Percentiles rank a stretch among this genome's conserved stretches.
phyloP scores from a whole-genome alignment of 2,797 vertebrate species.

The Petrocephalus schoutedeni region DNA sequence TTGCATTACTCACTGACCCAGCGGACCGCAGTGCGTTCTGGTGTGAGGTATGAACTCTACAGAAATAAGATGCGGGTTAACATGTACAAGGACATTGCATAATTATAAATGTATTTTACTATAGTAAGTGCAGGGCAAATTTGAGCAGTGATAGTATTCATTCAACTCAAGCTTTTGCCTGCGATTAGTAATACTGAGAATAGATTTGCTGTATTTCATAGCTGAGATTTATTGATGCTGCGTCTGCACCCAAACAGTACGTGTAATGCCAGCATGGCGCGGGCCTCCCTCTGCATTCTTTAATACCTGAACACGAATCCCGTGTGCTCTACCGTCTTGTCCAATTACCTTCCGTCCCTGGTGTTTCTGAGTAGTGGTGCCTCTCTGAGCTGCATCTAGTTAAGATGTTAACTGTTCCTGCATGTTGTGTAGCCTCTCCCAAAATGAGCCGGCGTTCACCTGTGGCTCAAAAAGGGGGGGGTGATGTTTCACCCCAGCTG shows the following conservation, averaged over 20 bases:
- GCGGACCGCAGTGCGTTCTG: neutral
- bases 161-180: neutral
- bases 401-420: conserved; percentile 13
- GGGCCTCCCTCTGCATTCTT: neutral
- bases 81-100: neutral
- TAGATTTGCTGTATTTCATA: neutral
- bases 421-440: neutral
- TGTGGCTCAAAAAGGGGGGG: neutral
- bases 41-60: neutral
- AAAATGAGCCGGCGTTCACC: neutral
- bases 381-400: conserved; percentile 24
- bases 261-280: neutral
- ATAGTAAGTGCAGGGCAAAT: neutral
- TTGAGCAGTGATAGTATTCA: neutral
- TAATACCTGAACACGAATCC: conserved; percentile 11
- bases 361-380: neutral
- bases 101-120: neutral
- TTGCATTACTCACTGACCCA: neutral
- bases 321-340: neutral
- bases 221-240: neutral
- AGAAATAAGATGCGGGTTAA: neutral
- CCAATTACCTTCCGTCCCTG: conserved; percentile 10
- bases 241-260: neutral
- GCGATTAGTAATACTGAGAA: neutral
- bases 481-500: neutral